These are phyloP conservation scores for Ictidomys tridecemlineatus DNA, from an alignment of 2,113 vertebrate genomes.

Conservation along the genomic window DNA sequence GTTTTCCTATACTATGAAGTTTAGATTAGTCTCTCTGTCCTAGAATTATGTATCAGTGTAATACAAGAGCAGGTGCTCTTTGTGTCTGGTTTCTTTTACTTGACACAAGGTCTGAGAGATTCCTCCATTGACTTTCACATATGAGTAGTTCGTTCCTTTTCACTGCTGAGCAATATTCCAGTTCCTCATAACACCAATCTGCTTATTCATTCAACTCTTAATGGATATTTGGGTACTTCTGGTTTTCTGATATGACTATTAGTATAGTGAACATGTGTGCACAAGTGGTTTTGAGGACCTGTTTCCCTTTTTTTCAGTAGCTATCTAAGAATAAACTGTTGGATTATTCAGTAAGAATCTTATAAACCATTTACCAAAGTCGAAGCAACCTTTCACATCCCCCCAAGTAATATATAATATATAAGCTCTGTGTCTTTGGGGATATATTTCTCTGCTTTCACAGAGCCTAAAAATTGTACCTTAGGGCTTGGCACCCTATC, in stretches of 20 bases:
- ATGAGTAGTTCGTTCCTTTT: neutral
- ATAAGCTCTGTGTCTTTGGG: neutral
- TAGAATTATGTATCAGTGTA: neutral
- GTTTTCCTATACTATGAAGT: constrained; percentile 24
- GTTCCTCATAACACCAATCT: neutral
- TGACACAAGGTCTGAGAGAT: neutral
- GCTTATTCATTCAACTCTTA: neutral
- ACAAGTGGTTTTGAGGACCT: neutral
- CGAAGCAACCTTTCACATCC: neutral
- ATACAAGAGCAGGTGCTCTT: neutral
- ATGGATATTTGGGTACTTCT: neutral
- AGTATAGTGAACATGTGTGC: neutral
- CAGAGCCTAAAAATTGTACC: neutral
- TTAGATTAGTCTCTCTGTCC: neutral
- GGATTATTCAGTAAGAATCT: neutral
- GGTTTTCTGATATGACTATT: neutral
- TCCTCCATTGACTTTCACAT: neutral
- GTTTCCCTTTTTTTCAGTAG: neutral
- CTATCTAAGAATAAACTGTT: neutral
- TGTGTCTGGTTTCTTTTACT: neutral
- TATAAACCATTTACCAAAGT: neutral
- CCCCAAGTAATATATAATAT: neutral
- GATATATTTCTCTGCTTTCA: neutral
- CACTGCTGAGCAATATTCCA: neutral
- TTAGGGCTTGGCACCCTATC: neutral